These are phyloP conservation scores for Condylostylus longicornis DNA, from an alignment of 1,140 invertebrate genomes.

Conservation along the genomic window DNA sequence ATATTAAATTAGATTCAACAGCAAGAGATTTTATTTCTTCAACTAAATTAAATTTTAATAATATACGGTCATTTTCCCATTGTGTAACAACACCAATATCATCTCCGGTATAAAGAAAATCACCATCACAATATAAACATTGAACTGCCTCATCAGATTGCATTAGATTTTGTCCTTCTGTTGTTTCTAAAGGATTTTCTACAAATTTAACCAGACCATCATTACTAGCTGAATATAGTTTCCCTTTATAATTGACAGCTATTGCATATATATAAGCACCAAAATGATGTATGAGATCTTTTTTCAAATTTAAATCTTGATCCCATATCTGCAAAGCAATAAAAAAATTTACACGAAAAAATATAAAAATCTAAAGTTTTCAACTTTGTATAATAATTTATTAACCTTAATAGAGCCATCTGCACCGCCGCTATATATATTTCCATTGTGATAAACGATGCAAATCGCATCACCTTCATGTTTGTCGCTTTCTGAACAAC, in stretches of 20 bases:
- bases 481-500: too few relatives aligned
- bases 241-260: conserved; percentile 21
- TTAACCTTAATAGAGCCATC: conserved; percentile 31
- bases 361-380: background rate
- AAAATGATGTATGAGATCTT: conserved; percentile 19
- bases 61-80: conserved; percentile 27
- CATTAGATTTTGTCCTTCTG: conserved; percentile 16
- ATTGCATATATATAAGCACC: conserved; percentile 28
- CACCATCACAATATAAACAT: conserved; percentile 22
- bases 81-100: conserved; percentile 29
- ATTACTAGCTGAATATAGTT: conserved; percentile 28
- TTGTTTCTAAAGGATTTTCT: conserved; percentile 18
- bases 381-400: conserved; percentile 7
- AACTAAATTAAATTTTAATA: conserved; percentile 28
- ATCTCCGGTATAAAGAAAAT: conserved; percentile 24
- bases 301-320: conserved; percentile 15
- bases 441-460: conserved; percentile 17
- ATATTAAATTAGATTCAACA: conserved; percentile 21
- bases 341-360: conserved; percentile 1
- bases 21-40: conserved; percentile 28
- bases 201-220: conserved; percentile 26
- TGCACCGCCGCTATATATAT: conserved; percentile 29
- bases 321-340: conserved; percentile 12
- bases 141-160: conserved; percentile 26
- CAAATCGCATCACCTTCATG: conserved; percentile 27